Evolutionary conservation across 2,888 invertebrate genomes (phyloP), one percentile per base, ranked within the genome.

Genomic region (Drosophila neonasuta): DNA sequence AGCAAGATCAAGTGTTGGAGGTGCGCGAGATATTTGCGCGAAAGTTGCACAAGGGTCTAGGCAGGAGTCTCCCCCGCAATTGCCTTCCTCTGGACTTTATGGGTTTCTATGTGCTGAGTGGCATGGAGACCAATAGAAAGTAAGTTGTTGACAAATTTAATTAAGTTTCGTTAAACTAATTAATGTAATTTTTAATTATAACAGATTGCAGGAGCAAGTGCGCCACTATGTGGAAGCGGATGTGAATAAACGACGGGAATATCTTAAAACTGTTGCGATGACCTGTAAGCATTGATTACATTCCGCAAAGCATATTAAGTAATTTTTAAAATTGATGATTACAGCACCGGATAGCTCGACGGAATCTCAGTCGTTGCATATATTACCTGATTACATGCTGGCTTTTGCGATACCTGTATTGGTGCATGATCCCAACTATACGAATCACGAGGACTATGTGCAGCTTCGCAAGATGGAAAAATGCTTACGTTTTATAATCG

Each of bases 331-430:
- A n/a, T 59, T 46, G 30, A n/a, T 32, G 61, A 32, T 36, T 69
- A 30, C 56, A 83, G 85, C 88, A 41, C 74, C 86, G 24, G 89
- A 90, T 34, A 79, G 77, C 64, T 84, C 87, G 48, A 79, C 88
- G 39, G 89, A 89, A 44, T 75, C 94, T 75, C 96, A 97, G 92
- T 91, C 97, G 89, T 95, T 96, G 42, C 96, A 96, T 91, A 96
- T 97, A 90, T 92, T 98, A 91, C 99, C 99, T 57, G 99, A 99
- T 92, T 99, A 98, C 90, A 97, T 98, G 95, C 92, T 99, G 88
- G 97, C 98, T 76, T 99, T 98, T 91, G 96, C 97, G n/a, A 95
- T 99, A 79, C 97, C 99, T 51, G 94, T 99, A 55, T 92, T 99
- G 65, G 96, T 98, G n/a, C 98, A 99, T 90, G 96, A 97, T 91